Evolutionary conservation across 2,888 invertebrate species (phyloP), one percentile per base, ranked within the genome.

Genomic region (Apodemia zela): DNA sequence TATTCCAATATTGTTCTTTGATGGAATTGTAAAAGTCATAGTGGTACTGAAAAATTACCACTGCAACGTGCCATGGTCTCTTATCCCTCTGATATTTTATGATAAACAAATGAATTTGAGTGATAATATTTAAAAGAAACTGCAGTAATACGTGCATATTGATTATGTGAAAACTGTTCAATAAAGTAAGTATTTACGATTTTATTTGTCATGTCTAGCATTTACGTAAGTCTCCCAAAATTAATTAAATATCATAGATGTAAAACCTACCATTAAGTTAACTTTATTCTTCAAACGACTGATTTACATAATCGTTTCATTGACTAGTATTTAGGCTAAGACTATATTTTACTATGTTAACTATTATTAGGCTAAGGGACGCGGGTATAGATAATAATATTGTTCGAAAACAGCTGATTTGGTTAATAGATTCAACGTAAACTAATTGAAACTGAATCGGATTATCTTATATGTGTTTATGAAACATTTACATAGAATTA

Each of bases 281-380:
- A 77, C 74, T 71, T 79, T 82, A 81, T 79, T 80, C 74, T 82
- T 85, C 80, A 69, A 82, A 85, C 73, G 85, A 86, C 85, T 86
- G 86, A 86, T 85, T 85, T 84, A 84, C 80, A 84, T 77, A 80
- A 85, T 80, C 78, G 75, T 83, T 83, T 84, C 77, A 79, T 79
- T 79, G 71, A 75, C 74, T 80, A 80, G 76, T 71, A 59, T 67
- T 73, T 80, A 83, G 75, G 59, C 61, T 80, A 82, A 80, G 77
- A 71, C 66, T 73, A 75, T 75, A 76, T 77, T 79, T 76, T 75
- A 75, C 66, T 75, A 77, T 77, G 62, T 75, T 80, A 77, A 71
- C 65, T 67, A 69, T 63, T 65, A 63, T 60, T 66, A 66, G 63
- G 35, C 51, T 65, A 64, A 66, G 63, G 65, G 63, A 65, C 57